Evolutionary conservation across 2,797 vertebrate genomes (phyloP).

Genomic region (Peromyscus nudipes): DNA sequence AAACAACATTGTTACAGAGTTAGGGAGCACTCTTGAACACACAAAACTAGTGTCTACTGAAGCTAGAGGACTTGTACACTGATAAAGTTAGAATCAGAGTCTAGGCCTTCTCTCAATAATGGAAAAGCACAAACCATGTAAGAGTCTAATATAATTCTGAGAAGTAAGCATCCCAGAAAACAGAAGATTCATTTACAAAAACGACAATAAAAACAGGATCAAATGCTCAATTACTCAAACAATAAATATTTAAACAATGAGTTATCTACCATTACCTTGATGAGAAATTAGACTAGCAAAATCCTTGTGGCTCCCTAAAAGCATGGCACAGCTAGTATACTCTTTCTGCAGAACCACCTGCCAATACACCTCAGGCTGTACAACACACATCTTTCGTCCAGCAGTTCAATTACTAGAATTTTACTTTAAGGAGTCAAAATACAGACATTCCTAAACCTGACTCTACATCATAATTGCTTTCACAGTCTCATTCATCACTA

Average conservation of each 20-base stretch:
- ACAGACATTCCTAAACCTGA: background rate
- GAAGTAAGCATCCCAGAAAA: background rate
- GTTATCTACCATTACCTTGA: slow-evolving; percentile 8
- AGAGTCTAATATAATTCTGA: background rate
- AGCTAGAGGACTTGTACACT: background rate
- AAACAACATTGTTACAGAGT: background rate
- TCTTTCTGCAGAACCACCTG: background rate
- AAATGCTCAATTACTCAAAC: background rate
- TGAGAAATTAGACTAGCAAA: background rate
- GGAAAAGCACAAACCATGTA: background rate
- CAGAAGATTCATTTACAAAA: background rate
- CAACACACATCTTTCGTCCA: background rate
- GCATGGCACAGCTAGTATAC: background rate
- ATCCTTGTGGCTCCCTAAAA: background rate
- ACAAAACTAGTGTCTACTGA: background rate
- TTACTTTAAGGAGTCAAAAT: background rate
- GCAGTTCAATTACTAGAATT: slow-evolving; percentile 3
- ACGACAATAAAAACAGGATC: background rate
- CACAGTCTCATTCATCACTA: slow-evolving; percentile 14
- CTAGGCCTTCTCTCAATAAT: background rate
- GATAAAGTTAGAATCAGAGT: background rate
- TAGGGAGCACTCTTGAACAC: background rate
- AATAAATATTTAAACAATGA: slow-evolving; percentile 23
- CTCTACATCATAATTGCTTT: background rate
- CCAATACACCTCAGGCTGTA: slow-evolving; percentile 1